Evolutionary conservation across 2,888 invertebrate genomes (phyloP), one percentile per base, ranked within the genome.

Genomic region (Hypomecis punctinalis): DNA sequence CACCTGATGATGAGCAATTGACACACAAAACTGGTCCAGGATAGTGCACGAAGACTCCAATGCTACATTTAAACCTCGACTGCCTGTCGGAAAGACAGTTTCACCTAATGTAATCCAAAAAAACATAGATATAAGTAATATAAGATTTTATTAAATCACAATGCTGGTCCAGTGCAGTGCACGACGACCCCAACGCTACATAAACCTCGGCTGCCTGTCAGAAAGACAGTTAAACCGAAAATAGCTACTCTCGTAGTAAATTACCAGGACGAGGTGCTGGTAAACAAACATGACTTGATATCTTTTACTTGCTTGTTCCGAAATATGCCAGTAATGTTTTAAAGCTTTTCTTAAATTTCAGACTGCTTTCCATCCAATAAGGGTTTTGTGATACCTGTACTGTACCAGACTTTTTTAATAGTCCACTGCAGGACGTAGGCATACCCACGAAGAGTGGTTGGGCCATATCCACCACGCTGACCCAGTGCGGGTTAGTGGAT

Each of bases 211-310:
- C 43, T 13, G 46, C n/a, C 52, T 51, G 46, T 47, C 53, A 47
- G 53, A 2, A 6, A 53, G 53, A 52, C 46, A 47, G 46, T 53
- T 53, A 46, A 60, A 8, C 53, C 53, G 35, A 52, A 52, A 60
- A 52, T 60, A 59, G 23, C 52, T 23, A 23, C 37, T 51, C 33
- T 51, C 23, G 43, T 23, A 37, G 43, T 55, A 61, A 61, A 61
- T 61, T 61, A 61, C 49, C 48, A 5, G 45, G 48, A 55, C 59
- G 43, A 13, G 58, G 35, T 45, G 48, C 47, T 7, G 36, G 48
- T 36, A 59, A 59, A 54, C 48, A 54, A 54, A 40, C 54, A 48
- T 37, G 37, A n/a, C 36, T 51, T 0, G 23, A 46, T 42, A 42
- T 13, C 3, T 54, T 46, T 54, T 9, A 37, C 11, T 10, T 46